phyloP scores from a whole-genome alignment of 1,140 invertebrate genomes.

The Littorina saxatilis region DNA sequence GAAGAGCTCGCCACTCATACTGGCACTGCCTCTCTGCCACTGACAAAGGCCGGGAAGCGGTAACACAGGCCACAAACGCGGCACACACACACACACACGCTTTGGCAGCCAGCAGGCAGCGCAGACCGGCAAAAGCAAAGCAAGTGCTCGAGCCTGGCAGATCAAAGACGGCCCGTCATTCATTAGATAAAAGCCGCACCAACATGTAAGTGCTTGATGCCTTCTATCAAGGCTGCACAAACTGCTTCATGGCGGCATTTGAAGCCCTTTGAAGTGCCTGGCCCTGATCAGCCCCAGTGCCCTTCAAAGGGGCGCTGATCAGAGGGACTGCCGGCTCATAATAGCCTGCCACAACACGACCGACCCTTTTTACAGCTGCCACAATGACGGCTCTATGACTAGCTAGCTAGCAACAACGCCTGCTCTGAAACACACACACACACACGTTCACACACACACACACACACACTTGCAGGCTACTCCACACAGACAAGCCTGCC shows the following conservation, averaged over 20 bases:
- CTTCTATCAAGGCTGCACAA: slow-evolving; percentile 49
- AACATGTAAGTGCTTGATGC: slow-evolving; percentile 44
- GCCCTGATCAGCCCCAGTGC: slow-evolving; percentile 39
- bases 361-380: slow-evolving; percentile 30
- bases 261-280: slow-evolving; percentile 42
- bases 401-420: neutral
- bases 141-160: slow-evolving; percentile 37
- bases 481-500: too few relatives aligned
- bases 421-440: neutral
- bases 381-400: slow-evolving; percentile 37
- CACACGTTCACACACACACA: neutral
- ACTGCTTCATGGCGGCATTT: slow-evolving; percentile 44
- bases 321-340: slow-evolving; percentile 31
- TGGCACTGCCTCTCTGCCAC: slow-evolving; percentile 1
- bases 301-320: slow-evolving; percentile 40
- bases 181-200: slow-evolving; percentile 48
- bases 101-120: neutral
- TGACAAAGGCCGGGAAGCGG: neutral
- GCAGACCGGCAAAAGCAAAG: slow-evolving; percentile 23
- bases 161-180: slow-evolving; percentile 44
- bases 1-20: neutral
- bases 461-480: neutral
- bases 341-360: slow-evolving; percentile 34
- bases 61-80: neutral
- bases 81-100: slow-evolving; percentile 8